Evolutionary conservation across 2,888 invertebrate genomes (phyloP), one percentile per base, ranked within the genome.

Genomic region (Sympetrum striolatum): DNA sequence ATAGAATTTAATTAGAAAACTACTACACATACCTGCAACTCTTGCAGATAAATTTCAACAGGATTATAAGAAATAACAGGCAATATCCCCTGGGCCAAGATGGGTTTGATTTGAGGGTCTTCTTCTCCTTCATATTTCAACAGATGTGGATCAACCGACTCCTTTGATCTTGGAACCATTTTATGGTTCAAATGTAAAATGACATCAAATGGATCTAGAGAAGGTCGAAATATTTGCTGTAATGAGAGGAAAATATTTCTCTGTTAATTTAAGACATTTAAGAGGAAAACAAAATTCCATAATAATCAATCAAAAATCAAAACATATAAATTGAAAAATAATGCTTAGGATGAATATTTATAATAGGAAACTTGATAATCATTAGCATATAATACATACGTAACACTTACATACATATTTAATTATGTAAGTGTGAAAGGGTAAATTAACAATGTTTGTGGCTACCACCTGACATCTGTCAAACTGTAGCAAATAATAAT

Each of bases 11-110:
- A 48, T 86, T 8, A 86, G 90, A 53, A 39, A 44, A 44, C 18
- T 22, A 31, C 44, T 39, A 22, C 4, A 79, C 22, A 58, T 35
- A 44, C 98, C 94, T 96, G 95, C 91, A 99, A 94, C 91, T 97
- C 97, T 5, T 95, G 94, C 81, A 99, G 94, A 93, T 97, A 98
- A 44, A 93, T 94, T 90, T 95, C 93, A 0, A 97, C 96, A 0
- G 97, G 97, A 94, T 98, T 95, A 93, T 97, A 98, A 92, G 96
- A 96, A 0, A 96, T 95, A 0, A 97, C 95, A 0, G 98, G 98
- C 92, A 97, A 94, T 92, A 94, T 94, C 90, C 93, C 93, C 80
- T 93, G 93, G 91, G 92, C 93, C 80, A 64, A 80, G 31, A 81
- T 80, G 5, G 90, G 15, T 39, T 90, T 35, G 48, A 81, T 14